A percentile compares a stretch with the other conserved stretches of the same genome.
Evolutionary conservation across 2,888 invertebrate genomes (phyloP).

Genomic region (Leptodirus hochenwartii): DNA sequence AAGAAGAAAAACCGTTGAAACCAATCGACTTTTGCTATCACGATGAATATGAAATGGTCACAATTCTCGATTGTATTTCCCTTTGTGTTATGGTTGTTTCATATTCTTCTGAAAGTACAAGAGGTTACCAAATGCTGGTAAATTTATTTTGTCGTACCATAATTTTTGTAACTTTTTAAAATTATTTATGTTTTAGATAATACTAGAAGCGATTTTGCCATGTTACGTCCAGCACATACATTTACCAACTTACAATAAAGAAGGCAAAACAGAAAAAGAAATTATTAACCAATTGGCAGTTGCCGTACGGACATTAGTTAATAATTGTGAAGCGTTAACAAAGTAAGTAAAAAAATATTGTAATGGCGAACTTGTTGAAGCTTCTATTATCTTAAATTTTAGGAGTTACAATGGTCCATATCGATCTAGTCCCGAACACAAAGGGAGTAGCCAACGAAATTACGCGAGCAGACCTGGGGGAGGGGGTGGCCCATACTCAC

Average conservation of each 20-base stretch:
- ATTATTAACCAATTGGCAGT: slow-evolving; percentile 85
- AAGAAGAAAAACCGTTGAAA: slow-evolving; percentile 78
- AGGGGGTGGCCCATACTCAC: slow-evolving; percentile 59
- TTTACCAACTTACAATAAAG: slow-evolving; percentile 69
- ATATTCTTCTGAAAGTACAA: slow-evolving; percentile 87
- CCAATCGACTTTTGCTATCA: slow-evolving; percentile 98
- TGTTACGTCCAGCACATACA: slow-evolving; percentile 91
- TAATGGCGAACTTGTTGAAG: neutral
- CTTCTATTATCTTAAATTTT: slow-evolving; percentile 11
- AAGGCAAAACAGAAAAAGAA: slow-evolving; percentile 85
- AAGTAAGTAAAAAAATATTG: slow-evolving; percentile 43
- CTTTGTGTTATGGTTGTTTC: slow-evolving; percentile 98
- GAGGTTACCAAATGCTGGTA: slow-evolving; percentile 84
- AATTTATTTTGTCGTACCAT: slow-evolving; percentile 18
- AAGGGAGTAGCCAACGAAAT: slow-evolving; percentile 77
- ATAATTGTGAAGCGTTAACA: slow-evolving; percentile 89
- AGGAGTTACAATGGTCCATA: slow-evolving; percentile 91
- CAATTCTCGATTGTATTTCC: slow-evolving; percentile 93
- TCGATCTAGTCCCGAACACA: slow-evolving; percentile 78
- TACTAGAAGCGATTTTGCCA: slow-evolving; percentile 90
- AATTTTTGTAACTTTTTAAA: neutral
- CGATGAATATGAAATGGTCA: slow-evolving; percentile 94
- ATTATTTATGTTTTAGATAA: slow-evolving; percentile 42
- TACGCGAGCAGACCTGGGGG: too few species aligned
- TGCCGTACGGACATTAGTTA: slow-evolving; percentile 86